A percentile compares a stretch with the other conserved stretches of the same genome.
Evolutionary conservation across 2,113 vertebrate species (phyloP).

Genomic region (Centropus unirufus): DNA sequence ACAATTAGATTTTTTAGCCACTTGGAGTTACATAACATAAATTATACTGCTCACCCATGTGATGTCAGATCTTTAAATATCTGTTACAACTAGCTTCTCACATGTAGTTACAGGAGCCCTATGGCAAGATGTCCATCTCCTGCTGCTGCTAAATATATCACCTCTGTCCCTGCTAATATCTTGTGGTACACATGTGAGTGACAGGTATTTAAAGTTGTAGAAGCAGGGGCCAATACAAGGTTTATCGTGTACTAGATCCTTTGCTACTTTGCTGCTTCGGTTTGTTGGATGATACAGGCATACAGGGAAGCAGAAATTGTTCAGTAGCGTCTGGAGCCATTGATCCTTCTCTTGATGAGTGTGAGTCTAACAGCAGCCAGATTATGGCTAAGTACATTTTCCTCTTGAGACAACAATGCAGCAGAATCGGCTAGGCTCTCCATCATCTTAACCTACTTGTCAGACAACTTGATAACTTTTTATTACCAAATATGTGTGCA

Average conservation of each 20-base stretch:
- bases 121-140: not conserved
- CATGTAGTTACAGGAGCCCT: not conserved
- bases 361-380: not conserved
- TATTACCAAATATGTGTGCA: slow-evolving; percentile 51
- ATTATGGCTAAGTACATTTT: slow-evolving; percentile 44
- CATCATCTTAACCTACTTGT: slow-evolving; percentile 62
- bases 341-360: not conserved
- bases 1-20: not conserved
- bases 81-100: not conserved
- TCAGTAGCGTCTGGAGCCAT: not conserved
- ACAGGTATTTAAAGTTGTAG: not conserved
- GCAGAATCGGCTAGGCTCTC: slow-evolving; percentile 10
- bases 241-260: not conserved
- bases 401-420: slow-evolving; percentile 30
- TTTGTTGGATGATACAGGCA: not conserved
- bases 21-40: not conserved
- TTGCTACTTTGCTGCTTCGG: not conserved
- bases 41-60: not conserved
- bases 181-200: fast-evolving
- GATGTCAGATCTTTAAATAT: not conserved
- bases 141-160: not conserved
- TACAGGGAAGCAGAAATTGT: not conserved
- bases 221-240: not conserved
- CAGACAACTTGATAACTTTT: slow-evolving; percentile 55
- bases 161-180: not conserved